Base-by-base conservation (phyloP, 1,140 invertebrate genomes). In the Papilio dardanus region DNA sequence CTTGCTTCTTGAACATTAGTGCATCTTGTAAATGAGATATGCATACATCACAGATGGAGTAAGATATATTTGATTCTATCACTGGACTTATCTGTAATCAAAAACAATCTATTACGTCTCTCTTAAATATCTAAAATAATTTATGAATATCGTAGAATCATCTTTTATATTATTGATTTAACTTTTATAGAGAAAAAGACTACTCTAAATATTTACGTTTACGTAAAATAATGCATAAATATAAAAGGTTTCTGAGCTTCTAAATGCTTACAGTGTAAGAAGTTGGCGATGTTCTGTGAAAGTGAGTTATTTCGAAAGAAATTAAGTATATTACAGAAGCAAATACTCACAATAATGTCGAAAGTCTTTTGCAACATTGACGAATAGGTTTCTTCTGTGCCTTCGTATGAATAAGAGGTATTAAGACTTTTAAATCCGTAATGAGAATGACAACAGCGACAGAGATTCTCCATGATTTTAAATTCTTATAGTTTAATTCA, bases 31-130 rank as follows among this genome's bases (percentile, higher is more conserved):
- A 65, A 12, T 76, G 81, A n/a, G 46, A 31, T n/a, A 86, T 83
- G 73, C 88, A 90, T 1, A 37, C 8, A 1, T 87, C 81, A 81
- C 88, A 90, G n/a, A 90, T 88, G 31, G 79, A 79, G 67, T 82
- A 76, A 16, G n/a, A 31, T 31, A 66, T 24, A 19, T 69, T 77
- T 2, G 42, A 54, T 28, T 76, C 73, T 31, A 33, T 31, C 28
- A 69, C 50, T 62, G 62, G 75, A 3, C 28, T 74, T 21, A 77
- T 75, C 81, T 84, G 77, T 42, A 78, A 79, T 31, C 65, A 31
- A 62, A 67, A 31, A 76, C 42, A 74, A 33, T 54, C 2, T 76
- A n/a, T n/a, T n/a, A n/a, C n/a, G n/a, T n/a, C n/a, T n/a, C n/a
- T n/a, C n/a, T n/a, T n/a, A n/a, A n/a, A n/a, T n/a, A n/a, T n/a